phyloP scores from a whole-genome alignment of 2,797 vertebrate species.

The Oophaga sylvatica region DNA sequence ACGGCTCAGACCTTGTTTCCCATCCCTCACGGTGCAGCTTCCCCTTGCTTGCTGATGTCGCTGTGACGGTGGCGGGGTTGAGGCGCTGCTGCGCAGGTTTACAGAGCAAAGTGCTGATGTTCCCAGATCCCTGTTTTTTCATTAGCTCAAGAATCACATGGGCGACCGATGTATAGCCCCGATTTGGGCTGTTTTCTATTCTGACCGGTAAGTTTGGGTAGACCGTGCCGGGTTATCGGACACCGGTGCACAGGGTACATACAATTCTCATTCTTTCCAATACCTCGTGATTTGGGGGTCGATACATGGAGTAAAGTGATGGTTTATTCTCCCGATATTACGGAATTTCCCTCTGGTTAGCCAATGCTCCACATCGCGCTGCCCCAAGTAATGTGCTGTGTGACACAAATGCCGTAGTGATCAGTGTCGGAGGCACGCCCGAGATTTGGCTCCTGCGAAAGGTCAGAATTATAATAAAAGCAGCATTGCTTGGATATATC shows the following conservation, averaged over 20 bases:
- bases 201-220: not conserved
- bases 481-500: not conserved
- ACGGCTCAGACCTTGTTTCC: too few relatives aligned
- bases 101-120: not conserved
- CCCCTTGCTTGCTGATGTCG: too few relatives aligned
- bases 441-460: conserved; percentile 10
- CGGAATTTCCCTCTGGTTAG: not conserved
- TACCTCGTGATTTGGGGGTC: not conserved
- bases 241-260: not conserved
- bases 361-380: not conserved
- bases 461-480: conserved; percentile 13
- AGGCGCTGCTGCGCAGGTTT: not conserved
- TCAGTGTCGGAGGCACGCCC: not conserved
- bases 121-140: not conserved
- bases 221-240: not conserved
- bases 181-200: not conserved
- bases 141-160: not conserved
- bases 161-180: too few relatives aligned
- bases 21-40: too few relatives aligned
- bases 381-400: not conserved
- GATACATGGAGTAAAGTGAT: not conserved
- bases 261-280: not conserved
- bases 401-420: not conserved
- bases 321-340: not conserved
- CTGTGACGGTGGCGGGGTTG: too few relatives aligned